Evolutionary conservation across 2,797 vertebrate species (phyloP).

Genomic region (Sarcoramphus papa): DNA sequence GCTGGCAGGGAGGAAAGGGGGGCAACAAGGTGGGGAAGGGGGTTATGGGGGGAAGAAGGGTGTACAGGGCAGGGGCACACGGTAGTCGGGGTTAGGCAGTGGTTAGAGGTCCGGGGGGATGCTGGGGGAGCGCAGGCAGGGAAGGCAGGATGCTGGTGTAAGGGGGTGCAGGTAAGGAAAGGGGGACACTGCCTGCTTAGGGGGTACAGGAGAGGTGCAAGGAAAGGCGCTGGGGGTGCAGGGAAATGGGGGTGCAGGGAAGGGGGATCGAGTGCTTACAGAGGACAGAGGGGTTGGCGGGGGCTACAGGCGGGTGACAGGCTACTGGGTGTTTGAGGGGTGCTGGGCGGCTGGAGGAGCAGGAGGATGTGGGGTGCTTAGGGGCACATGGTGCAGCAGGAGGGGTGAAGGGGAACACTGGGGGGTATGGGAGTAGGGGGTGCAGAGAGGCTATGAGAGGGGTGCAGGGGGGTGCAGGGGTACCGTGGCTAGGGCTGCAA

Average conservation of each 20-base stretch:
- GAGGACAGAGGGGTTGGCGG: background rate
- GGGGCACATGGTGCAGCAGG: background rate
- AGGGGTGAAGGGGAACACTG: background rate
- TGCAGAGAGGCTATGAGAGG: background rate
- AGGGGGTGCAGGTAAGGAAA: background rate
- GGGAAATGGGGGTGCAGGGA: background rate
- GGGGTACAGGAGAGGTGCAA: background rate
- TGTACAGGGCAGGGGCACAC: background rate
- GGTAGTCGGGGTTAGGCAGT: background rate
- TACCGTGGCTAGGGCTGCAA: background rate
- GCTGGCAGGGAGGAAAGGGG: background rate
- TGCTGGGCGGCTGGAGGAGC: background rate
- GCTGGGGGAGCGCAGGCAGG: background rate
- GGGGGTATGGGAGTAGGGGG: background rate
- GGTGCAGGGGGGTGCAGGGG: no score
- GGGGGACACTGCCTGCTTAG: background rate
- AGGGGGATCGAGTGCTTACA: background rate
- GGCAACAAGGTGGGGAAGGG: background rate
- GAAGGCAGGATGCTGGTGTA: background rate
- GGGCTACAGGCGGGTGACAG: background rate
- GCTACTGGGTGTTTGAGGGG: background rate
- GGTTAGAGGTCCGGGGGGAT: background rate
- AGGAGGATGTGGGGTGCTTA: background rate
- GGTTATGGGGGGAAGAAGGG: background rate
- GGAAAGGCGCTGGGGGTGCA: background rate